Percentiles rank a stretch among this genome's conserved stretches.
These are phyloP conservation scores for Charaxes varanes DNA, from an alignment of 1,140 invertebrate genomes.

Conservation along the genomic window DNA sequence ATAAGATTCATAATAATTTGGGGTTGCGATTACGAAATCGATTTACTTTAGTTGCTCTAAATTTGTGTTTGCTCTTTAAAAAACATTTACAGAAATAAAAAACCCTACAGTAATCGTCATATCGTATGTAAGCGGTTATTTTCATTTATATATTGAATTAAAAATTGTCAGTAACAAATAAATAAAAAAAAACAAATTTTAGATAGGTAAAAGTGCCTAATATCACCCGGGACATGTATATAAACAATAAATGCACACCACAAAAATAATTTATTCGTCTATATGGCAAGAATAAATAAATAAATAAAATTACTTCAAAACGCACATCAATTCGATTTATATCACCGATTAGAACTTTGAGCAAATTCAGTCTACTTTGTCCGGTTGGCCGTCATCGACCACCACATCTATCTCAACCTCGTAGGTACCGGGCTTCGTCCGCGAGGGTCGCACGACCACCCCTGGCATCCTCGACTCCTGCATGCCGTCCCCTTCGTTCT, in stretches of 20 bases:
- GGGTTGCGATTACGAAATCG: too few relatives aligned
- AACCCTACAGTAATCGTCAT: too few relatives aligned
- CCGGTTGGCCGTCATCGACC: slow-evolving; percentile 51
- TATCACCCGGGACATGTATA: too few relatives aligned
- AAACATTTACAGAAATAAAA: too few relatives aligned
- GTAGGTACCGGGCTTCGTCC: slow-evolving; percentile 53
- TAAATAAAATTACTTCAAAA: slow-evolving; percentile 34
- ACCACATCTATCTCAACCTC: slow-evolving; percentile 61
- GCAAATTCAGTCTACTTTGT: slow-evolving; percentile 19
- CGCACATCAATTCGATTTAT: slow-evolving; percentile 4
- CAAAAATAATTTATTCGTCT: slow-evolving; percentile 40
- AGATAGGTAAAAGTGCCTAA: too few relatives aligned
- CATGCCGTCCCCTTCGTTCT: slow-evolving; percentile 45
- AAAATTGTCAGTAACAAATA: too few relatives aligned
- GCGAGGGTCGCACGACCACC: slow-evolving; percentile 47
- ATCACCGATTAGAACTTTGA: slow-evolving; percentile 11
- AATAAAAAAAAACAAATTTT: too few relatives aligned
- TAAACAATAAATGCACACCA: slow-evolving; percentile 15
- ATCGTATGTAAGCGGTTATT: too few relatives aligned
- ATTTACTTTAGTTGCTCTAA: too few relatives aligned
- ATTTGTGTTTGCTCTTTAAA: too few relatives aligned
- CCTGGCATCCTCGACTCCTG: slow-evolving; percentile 32
- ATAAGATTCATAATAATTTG: too few relatives aligned
- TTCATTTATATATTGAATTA: too few relatives aligned
- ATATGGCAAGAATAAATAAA: slow-evolving; percentile 64